Base-by-base conservation (phyloP, 2,888 invertebrate species). In the Drosophila percnosoma region DNA sequence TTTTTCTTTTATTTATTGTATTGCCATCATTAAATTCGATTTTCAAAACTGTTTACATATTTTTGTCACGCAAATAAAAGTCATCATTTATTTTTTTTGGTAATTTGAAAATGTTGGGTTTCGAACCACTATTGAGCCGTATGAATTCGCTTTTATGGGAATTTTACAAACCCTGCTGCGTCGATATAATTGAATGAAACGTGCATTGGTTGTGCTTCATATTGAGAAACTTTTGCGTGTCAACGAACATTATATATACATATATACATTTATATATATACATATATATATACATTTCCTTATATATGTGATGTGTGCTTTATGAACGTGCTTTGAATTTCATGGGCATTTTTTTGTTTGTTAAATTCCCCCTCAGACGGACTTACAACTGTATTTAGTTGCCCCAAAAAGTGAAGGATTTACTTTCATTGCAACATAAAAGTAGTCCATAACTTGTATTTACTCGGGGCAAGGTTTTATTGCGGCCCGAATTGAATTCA, bases 141-240 rank as follows among this genome's bases (percentile, higher is more conserved):
- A 24, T 4, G 15, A 24, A 45, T 51, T 36, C 34, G 29, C 27
- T 51, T 78, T 62, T 45, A 49, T 58, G 49, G 54, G 54, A 38
- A 49, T 65, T 57, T 59, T 40, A 42, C 38, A 48, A 36, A 33
- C 33, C 57, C 68, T 59, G 72, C 68, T 58, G 68, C n/a, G 55
- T 80, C 68, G 75, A 85, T 87, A 75, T 82, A 87, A 84, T 80
- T 85, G 85, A 80, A 74, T 68, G 63, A 68, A 62, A 78, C 83
- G 87, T 87, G 80, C 76, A 76, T 65, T 80, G 83, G 63, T 68
- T 84, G 57, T 45, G 54, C 63, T 64, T 62, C 68, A 70, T 54
- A 68, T 73, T 70, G 60, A 69, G 80, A 66, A 68, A 62, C 60
- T 62, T 73, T 8, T 52, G 64, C 58, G 66, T 76, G 68, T 76